Base-by-base conservation (phyloP, 2,113 vertebrate genomes). In the Petrocephalus microphthalmus region DNA sequence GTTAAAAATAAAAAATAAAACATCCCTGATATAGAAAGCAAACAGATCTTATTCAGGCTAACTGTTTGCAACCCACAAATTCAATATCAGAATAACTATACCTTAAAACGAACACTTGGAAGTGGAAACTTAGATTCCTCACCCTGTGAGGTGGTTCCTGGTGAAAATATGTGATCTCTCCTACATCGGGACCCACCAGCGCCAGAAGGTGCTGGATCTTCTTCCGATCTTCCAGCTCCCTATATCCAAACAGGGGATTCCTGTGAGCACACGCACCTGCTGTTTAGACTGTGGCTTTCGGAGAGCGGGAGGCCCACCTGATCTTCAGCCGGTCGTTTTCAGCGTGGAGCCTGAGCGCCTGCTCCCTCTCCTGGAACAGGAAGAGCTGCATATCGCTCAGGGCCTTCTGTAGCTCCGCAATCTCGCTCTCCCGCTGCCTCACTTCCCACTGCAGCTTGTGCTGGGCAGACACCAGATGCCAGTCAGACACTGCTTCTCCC, bases 291-390 rank as follows among this genome's bases (percentile, higher is more conserved):
- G 0, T 1, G 37, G 53, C 29, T 47, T 3, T 20, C 7, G 22
- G 29, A 49, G 25, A 25, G 8, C 4, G 15, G 10, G 25, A 15
- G 2, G 47, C 87, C 82, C 71, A 99, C 98, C 97, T 98, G 94
- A 99, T 99, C 91, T 98, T 98, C 7, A 99, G 96, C 1, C 96
- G 92, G 91, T 99, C 98, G 0, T 99, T 99, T 93, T 99, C 98
- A 0, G 98, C 95, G 89, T 97, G 97, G n/a, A 99, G 96, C 6
- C 97, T 95, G 33, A 99, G 94, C 1, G 96, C 97, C 0, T 98
- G 97, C 82, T 99, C 98, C 78, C 97, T 95, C 88, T 99, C 98
- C 91, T 99, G 97, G 93, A 97, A 99, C 7, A 99, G 97, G 92
- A 94, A 98, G 87, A 98, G 94, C 90, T 99, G 98, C 97, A 99